Conservation (phyloP, 2,113 vertebrate species). For the Hydrolagus affinis region DNA sequence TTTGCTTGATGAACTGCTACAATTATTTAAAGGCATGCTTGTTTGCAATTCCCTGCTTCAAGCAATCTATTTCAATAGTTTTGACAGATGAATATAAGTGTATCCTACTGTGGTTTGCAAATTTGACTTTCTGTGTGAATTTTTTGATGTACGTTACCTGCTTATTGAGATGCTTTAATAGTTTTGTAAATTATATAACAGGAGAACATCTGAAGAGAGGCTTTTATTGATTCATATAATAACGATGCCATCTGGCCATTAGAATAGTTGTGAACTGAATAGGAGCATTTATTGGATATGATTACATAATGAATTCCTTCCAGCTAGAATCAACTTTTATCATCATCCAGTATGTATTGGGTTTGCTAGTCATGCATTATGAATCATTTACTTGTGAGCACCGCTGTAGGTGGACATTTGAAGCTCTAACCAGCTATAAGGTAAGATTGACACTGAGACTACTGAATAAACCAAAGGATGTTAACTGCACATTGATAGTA, state of each 20-base stretch:
- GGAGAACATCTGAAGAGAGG: no score
- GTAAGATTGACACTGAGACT: not conserved
- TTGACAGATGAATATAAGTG: no score
- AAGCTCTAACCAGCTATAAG: not conserved
- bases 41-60: no score
- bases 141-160: no score
- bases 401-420: not conserved
- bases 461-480: not conserved
- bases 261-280: not conserved
- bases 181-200: no score
- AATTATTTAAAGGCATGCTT: no score
- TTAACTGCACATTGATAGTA: not conserved
- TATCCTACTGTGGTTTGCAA: no score
- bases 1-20: no score
- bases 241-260: not conserved
- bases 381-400: not conserved
- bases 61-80: no score
- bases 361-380: not conserved
- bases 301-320: not conserved
- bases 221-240: not conserved
- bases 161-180: no score
- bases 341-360: not conserved
- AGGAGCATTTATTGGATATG: not conserved
- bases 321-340: not conserved
- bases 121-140: no score